Evolutionary conservation across 2,888 invertebrate genomes (phyloP).

Genomic region (Gari tellinella): DNA sequence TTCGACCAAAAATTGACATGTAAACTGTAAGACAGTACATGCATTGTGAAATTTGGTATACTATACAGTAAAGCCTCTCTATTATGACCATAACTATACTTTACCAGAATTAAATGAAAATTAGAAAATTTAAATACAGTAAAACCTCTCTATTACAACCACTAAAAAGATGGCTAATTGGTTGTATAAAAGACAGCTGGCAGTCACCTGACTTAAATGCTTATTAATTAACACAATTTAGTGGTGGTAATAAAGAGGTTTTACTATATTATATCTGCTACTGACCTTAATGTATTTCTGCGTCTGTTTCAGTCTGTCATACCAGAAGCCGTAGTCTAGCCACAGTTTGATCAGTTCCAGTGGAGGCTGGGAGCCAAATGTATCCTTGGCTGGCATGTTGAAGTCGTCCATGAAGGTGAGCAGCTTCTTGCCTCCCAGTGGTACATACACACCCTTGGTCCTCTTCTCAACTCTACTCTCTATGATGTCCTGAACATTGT

Average conservation of each 20-base stretch:
- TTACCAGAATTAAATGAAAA: not conserved
- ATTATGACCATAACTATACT: not conserved
- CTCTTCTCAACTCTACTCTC: constrained; percentile 94
- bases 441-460: constrained; percentile 93
- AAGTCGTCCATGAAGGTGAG: constrained; percentile 96
- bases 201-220: too few relatives aligned
- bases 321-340: constrained; percentile 95
- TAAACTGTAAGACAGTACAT: too few relatives aligned
- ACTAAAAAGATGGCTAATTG: too few relatives aligned
- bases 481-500: constrained; percentile 93
- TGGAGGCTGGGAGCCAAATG: constrained; percentile 95
- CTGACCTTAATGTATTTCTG: constrained; percentile 90
- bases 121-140: too few relatives aligned
- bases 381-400: constrained; percentile 96
- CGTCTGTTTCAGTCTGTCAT: constrained; percentile 91
- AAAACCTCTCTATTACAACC: too few relatives aligned
- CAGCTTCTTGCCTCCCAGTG: constrained; percentile 92
- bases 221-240: too few relatives aligned
- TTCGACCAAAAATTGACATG: too few relatives aligned
- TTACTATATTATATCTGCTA: too few relatives aligned
- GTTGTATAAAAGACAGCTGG: too few relatives aligned
- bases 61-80: too few relatives aligned
- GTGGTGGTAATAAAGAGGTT: too few relatives aligned
- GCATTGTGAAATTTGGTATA: too few relatives aligned
- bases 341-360: constrained; percentile 93